Base-by-base conservation (phyloP, 2,888 invertebrate species). In the Acrobasis consociella region DNA sequence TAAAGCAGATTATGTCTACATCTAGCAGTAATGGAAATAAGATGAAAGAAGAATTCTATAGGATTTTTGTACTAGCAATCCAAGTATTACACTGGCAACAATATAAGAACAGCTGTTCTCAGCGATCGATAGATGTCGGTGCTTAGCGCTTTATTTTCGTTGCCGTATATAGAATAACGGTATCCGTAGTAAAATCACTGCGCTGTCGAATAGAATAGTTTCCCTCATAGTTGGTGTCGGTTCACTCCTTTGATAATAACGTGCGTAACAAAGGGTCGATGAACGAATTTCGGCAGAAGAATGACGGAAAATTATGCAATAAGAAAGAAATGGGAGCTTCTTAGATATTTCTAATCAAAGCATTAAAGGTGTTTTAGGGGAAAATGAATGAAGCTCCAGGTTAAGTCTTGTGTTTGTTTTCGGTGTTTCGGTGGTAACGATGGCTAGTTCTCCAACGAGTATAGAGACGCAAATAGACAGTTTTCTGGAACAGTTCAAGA, bases 391-490 rank as follows among this genome's bases (percentile, higher is more conserved):
- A 76, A 77, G 74, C 73, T 69, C 73, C 76, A 73, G 76, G 77
- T 74, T 79, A 75, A 77, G 75, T 80, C 80, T 82, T 81, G 85
- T 89, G 89, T 91, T 90, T 91, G 91, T 89, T 89, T 89, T 86
- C 79, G 86, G 84, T 87, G 91, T 90, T 86, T 87, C 87, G 88
- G 86, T 89, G 86, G 87, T 82, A 83, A 89, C 89, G 81, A 94
- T 94, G 94, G 94, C 94, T 73, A 93, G 89, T 83, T 94, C 95
- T 75, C 94, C 95, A 70, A 94, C 94, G 71, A 96, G 94, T 74
- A 95, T 96, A 85, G 96, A 96, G 93, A 96, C 95, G 78, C 96
- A 96, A 93, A 96, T 96, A 92, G 96, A 96, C 94, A 95, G 95
- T 91, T 96, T 96, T 92, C 89, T 96, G 85, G 96, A 96, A 93